Evolutionary conservation across 2,797 vertebrate genomes (phyloP), one percentile per base, ranked within the genome.

Genomic region (Salarias fasciatus): DNA sequence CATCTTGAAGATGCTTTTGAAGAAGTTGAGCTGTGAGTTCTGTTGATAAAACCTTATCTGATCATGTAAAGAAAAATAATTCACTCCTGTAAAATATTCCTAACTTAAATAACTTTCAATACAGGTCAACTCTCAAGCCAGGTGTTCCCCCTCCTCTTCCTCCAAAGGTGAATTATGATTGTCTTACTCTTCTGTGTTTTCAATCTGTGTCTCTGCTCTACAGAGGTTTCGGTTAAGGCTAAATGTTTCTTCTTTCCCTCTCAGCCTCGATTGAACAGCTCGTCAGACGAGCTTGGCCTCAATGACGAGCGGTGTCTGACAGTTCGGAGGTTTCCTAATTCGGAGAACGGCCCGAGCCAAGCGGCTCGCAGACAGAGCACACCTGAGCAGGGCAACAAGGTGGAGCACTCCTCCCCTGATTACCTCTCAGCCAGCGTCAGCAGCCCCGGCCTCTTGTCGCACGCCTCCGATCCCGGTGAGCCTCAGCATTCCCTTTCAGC

Each of bases 91-190:
- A 9, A 35, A 35, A 35, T 24, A 24, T 24, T 18, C 2, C 24
- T 24, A 35, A 35, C 2, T 35, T 58, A 31, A 30, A 46, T 42
- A 18, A 37, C 62, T 12, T 38, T 68, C n/a, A 3, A 18, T 28
- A 75, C 80, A 99, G 97, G 48, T 95, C 95, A 0, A 99, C 97
- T 0, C 90, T 98, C 10, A 97, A 96, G 83, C 92, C 93, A 31
- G 93, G 90, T 35, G 41, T 92, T 69, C 97, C 95, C 0, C 97
- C 97, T 72, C 97, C 97, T 0, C 90, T 98, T 14, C 97, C 97
- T 63, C 97, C 96, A 10, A 99, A 99, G 94, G 97, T 99, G 75
- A 35, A 35, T 9, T 35, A 9, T 35, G 2, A 35, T 1, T 35
- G 35, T 6, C 6, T n/a, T 14, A 13, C n/a, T n/a, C 6, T 6